These are phyloP conservation scores for Phania funesta DNA, from an alignment of 2,888 invertebrate species.

Conservation along the genomic window DNA sequence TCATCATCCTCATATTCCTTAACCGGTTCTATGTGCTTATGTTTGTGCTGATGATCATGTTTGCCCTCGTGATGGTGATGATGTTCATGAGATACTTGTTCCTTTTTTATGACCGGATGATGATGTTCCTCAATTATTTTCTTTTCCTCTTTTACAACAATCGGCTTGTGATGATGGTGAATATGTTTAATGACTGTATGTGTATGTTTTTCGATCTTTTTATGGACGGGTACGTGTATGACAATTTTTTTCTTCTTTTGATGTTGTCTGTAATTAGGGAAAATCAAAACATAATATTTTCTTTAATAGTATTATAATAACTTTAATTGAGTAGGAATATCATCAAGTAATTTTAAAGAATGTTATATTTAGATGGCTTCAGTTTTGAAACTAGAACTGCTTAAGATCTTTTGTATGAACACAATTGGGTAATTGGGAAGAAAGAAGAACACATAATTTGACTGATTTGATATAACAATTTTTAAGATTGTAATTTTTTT, in stretches of 20 bases:
- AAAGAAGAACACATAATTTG: too few species aligned
- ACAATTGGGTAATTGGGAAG: too few species aligned
- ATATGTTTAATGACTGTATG: conserved; percentile 79
- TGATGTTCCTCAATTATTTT: conserved; percentile 78
- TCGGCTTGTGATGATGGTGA: conserved; percentile 80
- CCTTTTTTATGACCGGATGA: conserved; percentile 76
- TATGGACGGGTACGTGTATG: conserved; percentile 79
- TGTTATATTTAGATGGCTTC: too few species aligned
- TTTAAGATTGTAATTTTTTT: too few species aligned
- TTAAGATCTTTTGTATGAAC: too few species aligned
- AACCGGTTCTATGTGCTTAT: conserved; percentile 69
- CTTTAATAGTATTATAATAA: too few species aligned
- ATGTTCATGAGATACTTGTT: conserved; percentile 77
- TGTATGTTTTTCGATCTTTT: conserved; percentile 79
- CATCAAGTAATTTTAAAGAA: too few species aligned
- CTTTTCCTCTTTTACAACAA: conserved; percentile 80
- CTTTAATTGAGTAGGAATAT: too few species aligned
- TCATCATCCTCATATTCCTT: conserved; percentile 67
- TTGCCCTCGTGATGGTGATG: conserved; percentile 76
- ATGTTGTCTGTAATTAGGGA: conserved; percentile 66
- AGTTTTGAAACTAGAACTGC: too few species aligned
- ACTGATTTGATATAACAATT: too few species aligned
- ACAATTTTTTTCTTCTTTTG: conserved; percentile 79
- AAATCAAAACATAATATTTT: neutral
- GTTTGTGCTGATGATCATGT: conserved; percentile 71